Evolutionary conservation across 2,797 vertebrate species (phyloP), one percentile per base, ranked within the genome.

Genomic region (Remorina albescens): DNA sequence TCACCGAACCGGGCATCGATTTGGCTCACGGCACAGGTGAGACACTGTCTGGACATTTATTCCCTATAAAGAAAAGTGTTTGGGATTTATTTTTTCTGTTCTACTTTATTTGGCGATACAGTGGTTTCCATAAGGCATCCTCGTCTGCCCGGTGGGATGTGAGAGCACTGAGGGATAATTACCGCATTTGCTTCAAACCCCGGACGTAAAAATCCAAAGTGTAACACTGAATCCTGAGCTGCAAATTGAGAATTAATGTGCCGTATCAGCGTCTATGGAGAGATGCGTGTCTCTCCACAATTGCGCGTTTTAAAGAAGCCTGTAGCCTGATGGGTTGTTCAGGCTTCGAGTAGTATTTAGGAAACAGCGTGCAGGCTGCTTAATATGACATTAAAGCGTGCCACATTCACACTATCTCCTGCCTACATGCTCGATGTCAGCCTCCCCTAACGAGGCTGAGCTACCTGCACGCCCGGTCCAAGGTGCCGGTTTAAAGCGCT

Each of bases 11-110:
- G 83, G 93, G 91, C 83, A 92, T 96, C 57, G 96, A 95, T 88
- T 89, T 96, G 82, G 90, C 93, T 76, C 94, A 96, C 89, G 91
- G 77, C 90, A 81, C 96, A 98, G 98, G 97, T 98, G 96, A 94
- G 85, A 70, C 5, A 66, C 80, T 86, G 62, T 88, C 49, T 82
- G 61, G 21, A 12, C 21, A 23, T 67, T 21, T 42, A 49, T 68
- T 19, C 64, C n/a, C 21, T 19, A 32, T 37, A 13, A 34, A n/a
- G 6, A 32, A 34, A 32, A 30, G 41, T 71, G 30, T 76, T 44
- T 67, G 61, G n/a, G n/a, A n/a, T 50, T 12, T 54, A 19, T 46
- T 49, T 23, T n/a, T 37, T 23, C 19, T 57, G 9, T 36, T 42
- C 25, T 6, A 21, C 23, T 26, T 85, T 64, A 10, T 76, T 67